phyloP scores from a whole-genome alignment of 2,888 invertebrate genomes.

The Athripsodes cinereus region DNA sequence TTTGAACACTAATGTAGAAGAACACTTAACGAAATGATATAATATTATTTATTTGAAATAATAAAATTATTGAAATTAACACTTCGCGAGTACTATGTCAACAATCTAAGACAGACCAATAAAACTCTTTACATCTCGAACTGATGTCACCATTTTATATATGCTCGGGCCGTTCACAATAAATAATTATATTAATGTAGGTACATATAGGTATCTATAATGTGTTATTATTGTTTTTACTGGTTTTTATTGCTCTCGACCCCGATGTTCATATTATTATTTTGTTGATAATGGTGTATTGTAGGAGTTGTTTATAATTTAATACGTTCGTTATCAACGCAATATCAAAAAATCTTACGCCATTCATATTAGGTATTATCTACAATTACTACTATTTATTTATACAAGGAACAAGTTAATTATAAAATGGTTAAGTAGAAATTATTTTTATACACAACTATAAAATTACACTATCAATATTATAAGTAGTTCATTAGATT shows the following conservation, averaged over 20 bases:
- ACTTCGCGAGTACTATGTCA: background rate
- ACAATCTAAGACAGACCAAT: background rate
- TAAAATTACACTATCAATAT: too few relatives aligned
- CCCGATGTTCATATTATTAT: constrained; percentile 1
- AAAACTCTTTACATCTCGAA: background rate
- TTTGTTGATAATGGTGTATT: background rate
- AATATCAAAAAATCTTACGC: background rate
- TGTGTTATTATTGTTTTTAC: constrained; percentile 2
- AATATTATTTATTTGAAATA: background rate
- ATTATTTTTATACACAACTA: too few relatives aligned
- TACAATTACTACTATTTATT: too few relatives aligned
- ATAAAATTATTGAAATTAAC: background rate
- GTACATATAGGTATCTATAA: too few relatives aligned
- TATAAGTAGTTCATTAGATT: too few relatives aligned
- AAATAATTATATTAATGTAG: too few relatives aligned
- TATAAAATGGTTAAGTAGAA: too few relatives aligned
- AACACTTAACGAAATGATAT: background rate
- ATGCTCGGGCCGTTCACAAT: background rate
- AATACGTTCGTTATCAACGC: background rate
- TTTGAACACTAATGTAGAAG: too few relatives aligned
- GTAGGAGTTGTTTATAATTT: background rate
- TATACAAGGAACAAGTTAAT: too few relatives aligned
- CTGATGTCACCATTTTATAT: background rate
- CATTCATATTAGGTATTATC: background rate
- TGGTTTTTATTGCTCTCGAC: constrained; percentile 11